These are phyloP conservation scores for Apotomis capreana DNA, from an alignment of 2,888 invertebrate species.

Conservation along the genomic window DNA sequence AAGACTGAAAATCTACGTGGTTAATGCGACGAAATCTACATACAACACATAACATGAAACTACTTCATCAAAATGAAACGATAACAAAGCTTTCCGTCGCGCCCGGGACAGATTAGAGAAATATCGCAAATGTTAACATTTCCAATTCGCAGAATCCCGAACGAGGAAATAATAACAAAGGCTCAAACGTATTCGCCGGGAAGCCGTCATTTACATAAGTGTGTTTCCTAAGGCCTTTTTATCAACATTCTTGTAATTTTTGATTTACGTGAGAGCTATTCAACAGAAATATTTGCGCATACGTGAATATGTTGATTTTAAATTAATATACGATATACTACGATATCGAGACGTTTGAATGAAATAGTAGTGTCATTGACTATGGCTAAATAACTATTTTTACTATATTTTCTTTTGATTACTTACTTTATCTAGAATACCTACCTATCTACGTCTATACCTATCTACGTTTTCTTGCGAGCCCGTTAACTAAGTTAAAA, in stretches of 20 bases:
- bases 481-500: too few species aligned
- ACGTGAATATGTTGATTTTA: too few species aligned
- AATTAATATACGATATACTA: too few species aligned
- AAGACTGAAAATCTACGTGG: too few species aligned
- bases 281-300: neutral
- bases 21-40: too few species aligned
- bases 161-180: slow-evolving; percentile 17
- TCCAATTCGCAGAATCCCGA: slow-evolving; percentile 21
- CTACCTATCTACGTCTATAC: too few species aligned
- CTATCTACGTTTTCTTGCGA: too few species aligned
- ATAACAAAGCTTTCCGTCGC: slow-evolving; percentile 19
- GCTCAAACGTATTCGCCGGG: neutral
- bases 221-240: slow-evolving; percentile 1
- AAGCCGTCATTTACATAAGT: slow-evolving; percentile 11
- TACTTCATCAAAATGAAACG: slow-evolving; percentile 14
- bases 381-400: too few species aligned
- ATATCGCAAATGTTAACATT: slow-evolving; percentile 18
- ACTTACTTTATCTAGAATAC: too few species aligned
- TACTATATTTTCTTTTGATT: too few species aligned
- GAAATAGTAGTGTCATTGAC: too few species aligned
- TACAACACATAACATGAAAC: slow-evolving; percentile 2
- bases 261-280: neutral
- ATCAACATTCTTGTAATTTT: slow-evolving; percentile 2
- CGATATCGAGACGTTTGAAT: too few species aligned
- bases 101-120: slow-evolving; percentile 15